Evolutionary conservation across 2,888 invertebrate species (phyloP).

Genomic region (Andrena hattorfiana): DNA sequence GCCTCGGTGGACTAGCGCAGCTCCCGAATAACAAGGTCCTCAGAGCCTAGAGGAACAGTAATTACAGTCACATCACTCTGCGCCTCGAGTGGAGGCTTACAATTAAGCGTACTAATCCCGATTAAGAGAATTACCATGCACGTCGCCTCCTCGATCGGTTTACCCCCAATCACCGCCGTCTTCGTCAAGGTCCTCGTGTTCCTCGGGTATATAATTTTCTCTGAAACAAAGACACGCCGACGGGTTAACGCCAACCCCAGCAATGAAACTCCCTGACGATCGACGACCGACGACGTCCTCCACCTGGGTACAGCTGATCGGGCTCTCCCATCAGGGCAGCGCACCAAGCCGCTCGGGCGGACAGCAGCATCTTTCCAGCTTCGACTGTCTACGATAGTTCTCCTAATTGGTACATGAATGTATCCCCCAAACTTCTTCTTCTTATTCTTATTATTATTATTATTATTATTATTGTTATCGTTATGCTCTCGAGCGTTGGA

Average conservation of each 20-base stretch:
- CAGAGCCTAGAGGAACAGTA: constrained; percentile 86
- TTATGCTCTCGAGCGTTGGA: too few species aligned
- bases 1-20: constrained; percentile 89
- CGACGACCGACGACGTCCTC: neutral
- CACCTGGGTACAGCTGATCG: constrained; percentile 82
- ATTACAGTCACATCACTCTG: neutral
- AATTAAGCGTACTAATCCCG: neutral
- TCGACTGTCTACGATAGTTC: neutral
- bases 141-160: constrained; percentile 88
- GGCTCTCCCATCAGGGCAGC: constrained; percentile 82
- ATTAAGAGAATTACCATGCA: constrained; percentile 86
- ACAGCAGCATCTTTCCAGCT: constrained; percentile 73
- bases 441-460: too few species aligned
- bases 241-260: neutral
- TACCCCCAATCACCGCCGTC: constrained; percentile 88
- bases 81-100: neutral
- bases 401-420: too few species aligned
- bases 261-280: too few species aligned
- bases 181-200: constrained; percentile 86
- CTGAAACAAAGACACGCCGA: constrained; percentile 83
- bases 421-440: too few species aligned
- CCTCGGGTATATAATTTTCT: constrained; percentile 88
- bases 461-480: too few species aligned
- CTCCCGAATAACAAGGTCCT: constrained; percentile 89
- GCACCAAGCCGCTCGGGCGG: constrained; percentile 78